Evolutionary conservation across 1,140 invertebrate species (phyloP).

Genomic region (Rhagoletis pomonella): DNA sequence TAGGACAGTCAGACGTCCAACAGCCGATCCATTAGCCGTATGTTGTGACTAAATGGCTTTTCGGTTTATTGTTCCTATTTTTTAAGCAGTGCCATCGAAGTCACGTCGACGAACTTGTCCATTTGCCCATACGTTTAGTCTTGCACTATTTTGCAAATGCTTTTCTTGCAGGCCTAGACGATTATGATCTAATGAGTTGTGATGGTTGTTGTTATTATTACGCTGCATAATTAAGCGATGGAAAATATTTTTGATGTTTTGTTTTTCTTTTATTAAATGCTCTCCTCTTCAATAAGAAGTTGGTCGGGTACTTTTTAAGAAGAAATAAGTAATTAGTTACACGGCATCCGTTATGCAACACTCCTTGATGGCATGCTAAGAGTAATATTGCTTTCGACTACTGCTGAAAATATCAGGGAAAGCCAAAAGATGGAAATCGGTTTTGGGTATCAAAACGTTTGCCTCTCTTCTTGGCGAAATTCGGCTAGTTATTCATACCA

Average conservation of each 20-base stretch:
- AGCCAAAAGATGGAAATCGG: no score
- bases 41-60: conserved; percentile 22
- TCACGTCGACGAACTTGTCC: not conserved
- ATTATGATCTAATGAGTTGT: conserved; percentile 8
- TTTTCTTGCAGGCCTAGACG: not conserved
- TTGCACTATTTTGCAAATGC: not conserved
- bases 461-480: no score
- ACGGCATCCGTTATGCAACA: not conserved
- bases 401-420: no score
- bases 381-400: no score
- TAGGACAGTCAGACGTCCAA: not conserved
- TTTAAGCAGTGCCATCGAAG: not conserved
- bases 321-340: not conserved
- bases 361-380: not conserved
- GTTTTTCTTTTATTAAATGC: not conserved
- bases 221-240: not conserved
- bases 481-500: no score
- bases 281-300: not conserved
- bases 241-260: not conserved
- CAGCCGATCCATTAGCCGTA: conserved; percentile 22
- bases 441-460: no score
- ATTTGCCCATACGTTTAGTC: not conserved
- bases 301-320: not conserved
- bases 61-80: not conserved
- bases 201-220: not conserved